Percentiles rank a stretch among this genome's conserved stretches.
phyloP scores from a whole-genome alignment of 2,113 vertebrate species.

The Microcebus lehilahytsara region DNA sequence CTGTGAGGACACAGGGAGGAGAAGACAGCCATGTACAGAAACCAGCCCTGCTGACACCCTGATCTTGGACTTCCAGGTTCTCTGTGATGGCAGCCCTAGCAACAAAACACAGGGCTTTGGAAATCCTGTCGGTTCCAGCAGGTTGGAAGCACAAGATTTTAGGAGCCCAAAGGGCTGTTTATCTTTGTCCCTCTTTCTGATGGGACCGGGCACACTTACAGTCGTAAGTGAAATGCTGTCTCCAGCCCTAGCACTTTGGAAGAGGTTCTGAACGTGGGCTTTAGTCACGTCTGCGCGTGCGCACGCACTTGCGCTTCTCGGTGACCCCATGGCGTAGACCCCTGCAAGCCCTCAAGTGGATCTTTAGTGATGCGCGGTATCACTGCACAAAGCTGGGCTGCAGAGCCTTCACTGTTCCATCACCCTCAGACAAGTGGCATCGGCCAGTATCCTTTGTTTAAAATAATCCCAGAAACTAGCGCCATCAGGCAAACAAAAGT shows the following conservation, averaged over 20 bases:
- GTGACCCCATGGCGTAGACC: accelerated
- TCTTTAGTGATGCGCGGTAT: accelerated
- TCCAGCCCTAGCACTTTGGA: background rate
- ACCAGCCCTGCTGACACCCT: accelerated
- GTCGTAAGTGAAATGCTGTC: background rate
- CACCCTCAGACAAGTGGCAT: accelerated
- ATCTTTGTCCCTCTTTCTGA: background rate
- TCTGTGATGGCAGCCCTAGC: background rate
- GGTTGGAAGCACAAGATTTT: background rate
- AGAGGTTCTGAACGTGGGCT: background rate
- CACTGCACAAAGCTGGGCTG: background rate
- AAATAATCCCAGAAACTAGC: background rate
- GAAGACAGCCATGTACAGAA: accelerated
- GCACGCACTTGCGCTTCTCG: background rate
- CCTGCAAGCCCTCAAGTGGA: accelerated
- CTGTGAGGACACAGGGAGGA: background rate
- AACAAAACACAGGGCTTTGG: background rate
- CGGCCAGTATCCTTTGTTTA: background rate
- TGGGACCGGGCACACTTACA: background rate
- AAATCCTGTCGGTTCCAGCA: accelerated
- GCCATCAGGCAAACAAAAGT: background rate
- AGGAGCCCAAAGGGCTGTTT: background rate
- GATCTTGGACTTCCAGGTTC: background rate
- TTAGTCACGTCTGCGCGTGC: no score
- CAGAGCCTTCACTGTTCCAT: accelerated